phyloP scores from a whole-genome alignment of 2,888 invertebrate genomes.

The Euclidia mi region DNA sequence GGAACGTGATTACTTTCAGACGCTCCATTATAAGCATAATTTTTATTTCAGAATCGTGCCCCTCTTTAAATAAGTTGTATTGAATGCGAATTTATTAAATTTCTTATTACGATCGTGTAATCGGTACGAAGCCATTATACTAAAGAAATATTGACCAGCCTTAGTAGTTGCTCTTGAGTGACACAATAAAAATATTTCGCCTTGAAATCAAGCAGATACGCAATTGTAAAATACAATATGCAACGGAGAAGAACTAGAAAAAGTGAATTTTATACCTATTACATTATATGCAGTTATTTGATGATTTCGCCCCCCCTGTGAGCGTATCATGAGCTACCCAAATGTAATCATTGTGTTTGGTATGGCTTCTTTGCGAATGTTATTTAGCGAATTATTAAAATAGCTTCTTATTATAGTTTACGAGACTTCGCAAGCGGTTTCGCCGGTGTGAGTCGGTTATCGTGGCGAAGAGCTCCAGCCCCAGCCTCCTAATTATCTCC shows the following conservation, averaged over 20 bases:
- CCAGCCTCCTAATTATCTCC: too few relatives aligned
- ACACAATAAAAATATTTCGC: slow-evolving; percentile 13
- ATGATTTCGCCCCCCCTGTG: too few relatives aligned
- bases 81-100: slow-evolving; percentile 11
- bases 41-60: neutral
- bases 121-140: slow-evolving; percentile 12
- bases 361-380: too few relatives aligned
- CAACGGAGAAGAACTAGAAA: too few relatives aligned
- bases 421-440: too few relatives aligned
- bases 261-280: too few relatives aligned
- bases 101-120: slow-evolving; percentile 6
- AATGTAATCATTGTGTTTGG: too few relatives aligned
- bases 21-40: neutral
- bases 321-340: too few relatives aligned
- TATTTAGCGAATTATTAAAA: neutral
- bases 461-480: too few relatives aligned
- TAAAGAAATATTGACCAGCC: slow-evolving; percentile 14
- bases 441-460: too few relatives aligned
- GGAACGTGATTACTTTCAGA: too few relatives aligned
- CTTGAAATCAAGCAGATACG: neutral
- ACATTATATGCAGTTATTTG: too few relatives aligned
- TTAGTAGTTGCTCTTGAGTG: slow-evolving; percentile 14
- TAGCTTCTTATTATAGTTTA: neutral
- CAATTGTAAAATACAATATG: neutral
- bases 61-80: slow-evolving; percentile 7